A percentile compares a stretch with the other conserved stretches of the same genome.
Conservation (phyloP, 2,888 invertebrate species). For the Neelides folsomi region DNA sequence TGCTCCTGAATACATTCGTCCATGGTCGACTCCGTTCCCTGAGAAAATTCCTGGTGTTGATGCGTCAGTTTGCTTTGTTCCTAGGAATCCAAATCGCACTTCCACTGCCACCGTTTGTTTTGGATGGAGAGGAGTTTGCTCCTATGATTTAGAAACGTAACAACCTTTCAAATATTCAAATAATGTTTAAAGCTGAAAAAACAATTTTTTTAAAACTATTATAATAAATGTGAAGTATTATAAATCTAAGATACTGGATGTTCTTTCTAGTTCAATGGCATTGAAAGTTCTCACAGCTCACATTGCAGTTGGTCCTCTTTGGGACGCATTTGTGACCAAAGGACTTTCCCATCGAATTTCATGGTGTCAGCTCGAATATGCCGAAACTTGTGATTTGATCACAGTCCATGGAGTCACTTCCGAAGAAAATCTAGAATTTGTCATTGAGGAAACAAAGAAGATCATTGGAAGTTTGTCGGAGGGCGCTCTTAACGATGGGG, state of each 20-base stretch:
- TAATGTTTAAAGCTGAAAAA: too few species aligned
- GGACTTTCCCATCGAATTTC: conserved; percentile 30
- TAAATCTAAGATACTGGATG: not conserved
- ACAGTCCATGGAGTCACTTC: conserved; percentile 25
- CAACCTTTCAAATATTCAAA: not conserved
- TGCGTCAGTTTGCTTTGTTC: conserved; percentile 17
- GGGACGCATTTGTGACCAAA: conserved; percentile 24
- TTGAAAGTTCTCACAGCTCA: conserved; percentile 30
- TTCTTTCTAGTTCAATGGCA: conserved; percentile 11
- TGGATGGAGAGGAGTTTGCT: conserved; percentile 28
- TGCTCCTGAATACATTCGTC: conserved; percentile 16
- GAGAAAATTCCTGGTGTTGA: conserved; percentile 6
- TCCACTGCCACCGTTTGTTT: conserved; percentile 25
- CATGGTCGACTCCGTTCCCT: conserved; percentile 21
- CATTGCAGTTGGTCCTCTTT: conserved; percentile 27
- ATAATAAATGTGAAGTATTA: too few species aligned
- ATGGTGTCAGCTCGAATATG: conserved; percentile 31
- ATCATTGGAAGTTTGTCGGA: conserved; percentile 13
- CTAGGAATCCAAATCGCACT: conserved; percentile 18
- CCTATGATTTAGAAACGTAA: conserved; percentile 26
- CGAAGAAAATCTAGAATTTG: conserved; percentile 15
- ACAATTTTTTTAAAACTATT: too few species aligned
- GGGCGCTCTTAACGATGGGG: conserved; percentile 8
- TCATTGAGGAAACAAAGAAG: conserved; percentile 10
- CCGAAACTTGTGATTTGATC: conserved; percentile 24